phyloP scores from a whole-genome alignment of 2,113 vertebrate species.

The Xiphophorus hellerii region DNA sequence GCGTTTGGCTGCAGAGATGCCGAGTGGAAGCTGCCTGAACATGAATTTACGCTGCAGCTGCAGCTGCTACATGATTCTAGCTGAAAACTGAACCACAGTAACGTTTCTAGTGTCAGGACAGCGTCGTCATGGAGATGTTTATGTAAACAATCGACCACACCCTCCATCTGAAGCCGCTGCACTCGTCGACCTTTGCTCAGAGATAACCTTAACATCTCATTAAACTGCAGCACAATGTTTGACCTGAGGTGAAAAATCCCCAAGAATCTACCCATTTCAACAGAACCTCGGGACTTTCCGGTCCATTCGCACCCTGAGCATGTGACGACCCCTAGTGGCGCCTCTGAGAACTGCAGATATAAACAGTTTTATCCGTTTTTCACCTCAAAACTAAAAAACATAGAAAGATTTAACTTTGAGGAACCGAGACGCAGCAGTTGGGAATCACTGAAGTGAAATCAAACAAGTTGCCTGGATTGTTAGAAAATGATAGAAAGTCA shows the following conservation, averaged over 20 bases:
- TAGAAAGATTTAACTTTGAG: neutral
- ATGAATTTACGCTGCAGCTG: neutral
- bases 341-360: neutral
- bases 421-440: neutral
- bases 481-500: neutral
- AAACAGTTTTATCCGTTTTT: neutral
- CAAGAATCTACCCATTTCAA: neutral
- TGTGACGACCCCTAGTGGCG: slow-evolving; percentile 16
- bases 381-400: too few relatives aligned
- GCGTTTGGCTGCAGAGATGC: neutral
- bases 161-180: too few relatives aligned
- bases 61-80: neutral
- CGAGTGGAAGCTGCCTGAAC: neutral
- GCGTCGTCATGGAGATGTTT: too few relatives aligned
- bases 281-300: neutral
- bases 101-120: neutral
- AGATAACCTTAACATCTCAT: neutral
- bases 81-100: neutral
- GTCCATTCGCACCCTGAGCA: neutral
- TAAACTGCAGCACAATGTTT: neutral
- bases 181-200: too few relatives aligned
- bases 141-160: too few relatives aligned
- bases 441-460: neutral
- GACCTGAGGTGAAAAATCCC: neutral
- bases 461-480: neutral